Conservation (phyloP, 2,888 invertebrate genomes). For the Phaonia tiefii region DNA sequence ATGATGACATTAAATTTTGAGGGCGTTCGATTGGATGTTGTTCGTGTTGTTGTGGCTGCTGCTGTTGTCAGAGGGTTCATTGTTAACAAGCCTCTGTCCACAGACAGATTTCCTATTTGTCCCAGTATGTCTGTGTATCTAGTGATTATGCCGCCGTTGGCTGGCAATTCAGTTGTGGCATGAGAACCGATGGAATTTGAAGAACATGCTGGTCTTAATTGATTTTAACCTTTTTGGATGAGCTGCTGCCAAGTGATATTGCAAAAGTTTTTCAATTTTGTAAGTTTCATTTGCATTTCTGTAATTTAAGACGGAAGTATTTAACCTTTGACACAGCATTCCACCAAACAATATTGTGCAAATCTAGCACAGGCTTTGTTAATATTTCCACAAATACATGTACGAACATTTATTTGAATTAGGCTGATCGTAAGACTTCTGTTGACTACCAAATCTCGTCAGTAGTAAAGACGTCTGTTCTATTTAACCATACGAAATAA, state of each 20-base stretch:
- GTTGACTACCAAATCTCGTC: no score
- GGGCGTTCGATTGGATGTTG: conserved; percentile 36
- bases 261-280: conserved; percentile 69
- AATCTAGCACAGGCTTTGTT: no score
- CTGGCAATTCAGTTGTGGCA: conserved; percentile 35
- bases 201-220: conserved; percentile 49
- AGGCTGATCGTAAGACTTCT: no score
- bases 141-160: conserved; percentile 6
- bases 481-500: no score
- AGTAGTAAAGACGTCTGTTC: no score
- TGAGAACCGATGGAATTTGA: conserved; percentile 31
- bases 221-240: conserved; percentile 71
- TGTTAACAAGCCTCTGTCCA: conserved; percentile 37
- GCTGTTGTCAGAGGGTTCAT: conserved; percentile 29
- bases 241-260: conserved; percentile 72
- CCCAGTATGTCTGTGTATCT: neutral
- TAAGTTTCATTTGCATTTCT: conserved; percentile 23
- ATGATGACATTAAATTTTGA: conserved; percentile 39
- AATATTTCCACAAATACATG: no score
- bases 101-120: neutral
- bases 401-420: no score
- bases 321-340: conserved; percentile 31
- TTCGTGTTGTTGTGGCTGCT: conserved; percentile 15
- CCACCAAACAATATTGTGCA: no score
- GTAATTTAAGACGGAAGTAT: conserved; percentile 42